A percentile compares a stretch with the other conserved stretches of the same genome.
Conservation (phyloP, 1,140 invertebrate species). For the Bombus affinis region DNA sequence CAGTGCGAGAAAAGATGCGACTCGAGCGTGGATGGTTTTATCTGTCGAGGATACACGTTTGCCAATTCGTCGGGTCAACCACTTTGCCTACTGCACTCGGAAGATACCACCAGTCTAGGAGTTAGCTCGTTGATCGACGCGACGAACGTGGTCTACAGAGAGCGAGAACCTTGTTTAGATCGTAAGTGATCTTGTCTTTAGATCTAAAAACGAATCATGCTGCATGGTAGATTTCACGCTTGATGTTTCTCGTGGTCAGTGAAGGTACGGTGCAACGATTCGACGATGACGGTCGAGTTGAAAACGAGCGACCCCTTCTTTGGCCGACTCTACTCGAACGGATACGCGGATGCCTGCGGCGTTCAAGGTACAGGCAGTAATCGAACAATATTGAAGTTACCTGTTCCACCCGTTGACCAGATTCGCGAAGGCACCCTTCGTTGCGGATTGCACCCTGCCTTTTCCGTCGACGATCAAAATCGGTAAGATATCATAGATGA, state of each 20-base stretch:
- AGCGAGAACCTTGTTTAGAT: constrained; percentile 83
- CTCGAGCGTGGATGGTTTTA: constrained; percentile 79
- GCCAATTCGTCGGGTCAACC: constrained; percentile 62
- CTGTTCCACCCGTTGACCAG: constrained; percentile 70
- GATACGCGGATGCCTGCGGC: constrained; percentile 80
- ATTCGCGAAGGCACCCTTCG: constrained; percentile 53
- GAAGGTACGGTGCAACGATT: constrained; percentile 81
- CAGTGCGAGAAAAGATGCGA: constrained; percentile 83
- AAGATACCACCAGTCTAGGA: constrained; percentile 79
- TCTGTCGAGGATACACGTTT: constrained; percentile 81
- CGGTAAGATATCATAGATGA: constrained; percentile 54
- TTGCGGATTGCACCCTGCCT: constrained; percentile 77
- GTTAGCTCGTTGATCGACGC: constrained; percentile 74
- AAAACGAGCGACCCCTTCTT: constrained; percentile 82
- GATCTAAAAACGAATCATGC: background rate
- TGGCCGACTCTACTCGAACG: constrained; percentile 82
- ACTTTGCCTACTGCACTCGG: constrained; percentile 80
- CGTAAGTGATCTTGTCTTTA: constrained; percentile 72
- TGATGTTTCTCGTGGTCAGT: constrained; percentile 73
- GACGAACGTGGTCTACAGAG: constrained; percentile 80
- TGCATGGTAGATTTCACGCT: background rate
- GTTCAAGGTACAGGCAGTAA: constrained; percentile 78
- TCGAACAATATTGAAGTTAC: constrained; percentile 78
- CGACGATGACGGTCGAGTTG: constrained; percentile 81
- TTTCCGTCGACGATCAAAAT: constrained; percentile 73